phyloP scores from a whole-genome alignment of 2,113 vertebrate species.

The Dasyornis broadbenti region DNA sequence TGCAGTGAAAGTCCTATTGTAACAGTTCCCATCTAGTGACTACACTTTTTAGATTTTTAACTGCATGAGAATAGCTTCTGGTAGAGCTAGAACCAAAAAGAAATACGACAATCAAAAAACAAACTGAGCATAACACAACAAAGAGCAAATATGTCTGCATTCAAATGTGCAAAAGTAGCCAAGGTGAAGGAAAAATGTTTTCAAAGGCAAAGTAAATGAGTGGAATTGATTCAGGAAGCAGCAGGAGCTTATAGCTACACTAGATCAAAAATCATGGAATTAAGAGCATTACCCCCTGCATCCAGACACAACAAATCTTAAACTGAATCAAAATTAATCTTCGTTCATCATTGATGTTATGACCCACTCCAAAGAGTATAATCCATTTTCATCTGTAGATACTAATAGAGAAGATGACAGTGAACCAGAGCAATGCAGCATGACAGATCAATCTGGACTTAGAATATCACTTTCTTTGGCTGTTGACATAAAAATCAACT shows the following conservation, averaged over 20 bases:
- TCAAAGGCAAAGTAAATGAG: not conserved
- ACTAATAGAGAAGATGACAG: not conserved
- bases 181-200: not conserved
- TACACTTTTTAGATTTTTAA: not conserved
- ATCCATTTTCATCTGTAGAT: not conserved
- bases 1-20: not conserved
- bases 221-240: not conserved
- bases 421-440: not conserved
- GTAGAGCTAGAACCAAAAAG: not conserved
- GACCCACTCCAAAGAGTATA: not conserved
- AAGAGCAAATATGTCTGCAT: not conserved
- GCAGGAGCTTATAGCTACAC: not conserved
- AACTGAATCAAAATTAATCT: slow-evolving; percentile 21
- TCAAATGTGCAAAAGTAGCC: not conserved
- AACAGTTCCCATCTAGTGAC: not conserved
- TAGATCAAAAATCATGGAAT: not conserved
- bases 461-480: not conserved
- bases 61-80: not conserved
- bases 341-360: not conserved
- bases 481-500: not conserved
- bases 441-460: not conserved
- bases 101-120: not conserved
- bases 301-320: not conserved
- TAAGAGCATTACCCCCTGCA: not conserved
- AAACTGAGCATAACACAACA: not conserved